Percentiles rank a stretch among this genome's conserved stretches.
Evolutionary conservation across 2,113 vertebrate genomes (phyloP).

Genomic region (Athene cunicularia): DNA sequence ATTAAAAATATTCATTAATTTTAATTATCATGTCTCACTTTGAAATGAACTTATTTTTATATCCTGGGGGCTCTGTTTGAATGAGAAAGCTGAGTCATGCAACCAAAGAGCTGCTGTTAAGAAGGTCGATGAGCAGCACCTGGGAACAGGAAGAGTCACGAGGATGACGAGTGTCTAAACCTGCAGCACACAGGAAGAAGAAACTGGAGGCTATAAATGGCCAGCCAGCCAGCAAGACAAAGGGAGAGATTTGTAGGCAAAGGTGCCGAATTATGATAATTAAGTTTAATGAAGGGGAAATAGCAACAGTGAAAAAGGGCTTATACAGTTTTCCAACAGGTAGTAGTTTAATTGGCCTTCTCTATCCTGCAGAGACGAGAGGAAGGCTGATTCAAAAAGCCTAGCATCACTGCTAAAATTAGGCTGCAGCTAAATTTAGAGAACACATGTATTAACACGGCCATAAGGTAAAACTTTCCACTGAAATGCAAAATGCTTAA

Average conservation of each 20-base stretch:
- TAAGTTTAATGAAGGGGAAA: slow-evolving; percentile 6
- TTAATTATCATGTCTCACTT: not conserved
- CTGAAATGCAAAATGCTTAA: not conserved
- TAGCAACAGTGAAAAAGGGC: not conserved
- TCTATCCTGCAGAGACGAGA: not conserved
- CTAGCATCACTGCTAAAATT: not conserved
- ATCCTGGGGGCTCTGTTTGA: not conserved
- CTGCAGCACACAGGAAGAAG: not conserved
- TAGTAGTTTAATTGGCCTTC: not conserved
- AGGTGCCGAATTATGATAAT: not conserved
- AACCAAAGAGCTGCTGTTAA: not conserved
- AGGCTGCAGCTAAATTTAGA: not conserved
- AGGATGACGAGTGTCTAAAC: not conserved
- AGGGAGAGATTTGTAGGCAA: not conserved
- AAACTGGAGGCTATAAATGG: not conserved
- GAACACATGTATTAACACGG: rapidly evolving
- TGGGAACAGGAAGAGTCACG: not conserved
- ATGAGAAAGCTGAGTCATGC: not conserved
- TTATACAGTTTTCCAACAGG: not conserved
- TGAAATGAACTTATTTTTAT: not conserved
- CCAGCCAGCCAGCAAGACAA: not conserved
- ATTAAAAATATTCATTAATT: not conserved
- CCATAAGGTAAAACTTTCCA: not conserved
- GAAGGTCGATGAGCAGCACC: not conserved
- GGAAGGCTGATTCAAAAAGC: not conserved